These are phyloP conservation scores for Dexiosoma caninum DNA, from an alignment of 2,888 invertebrate genomes.

Conservation along the genomic window DNA sequence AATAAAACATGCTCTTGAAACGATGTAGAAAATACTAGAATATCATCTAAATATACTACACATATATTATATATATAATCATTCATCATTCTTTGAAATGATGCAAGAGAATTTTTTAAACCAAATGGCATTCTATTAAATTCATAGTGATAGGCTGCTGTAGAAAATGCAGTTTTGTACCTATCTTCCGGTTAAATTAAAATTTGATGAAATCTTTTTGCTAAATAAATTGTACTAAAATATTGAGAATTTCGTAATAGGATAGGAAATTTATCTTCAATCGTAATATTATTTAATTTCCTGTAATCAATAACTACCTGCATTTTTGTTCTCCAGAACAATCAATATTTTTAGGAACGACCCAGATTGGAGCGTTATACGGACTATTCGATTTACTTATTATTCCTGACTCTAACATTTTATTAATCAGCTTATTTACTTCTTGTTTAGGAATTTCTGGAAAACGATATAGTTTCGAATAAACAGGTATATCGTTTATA, in stretches of 20 bases:
- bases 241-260: too few relatives aligned
- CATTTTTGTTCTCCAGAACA: constrained; percentile 23
- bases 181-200: constrained; percentile 52
- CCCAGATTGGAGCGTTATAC: constrained; percentile 17
- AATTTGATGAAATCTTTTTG: constrained; percentile 28
- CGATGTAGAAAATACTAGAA: too few relatives aligned
- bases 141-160: constrained; percentile 27
- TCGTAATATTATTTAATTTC: constrained; percentile 9
- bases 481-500: constrained; percentile 30
- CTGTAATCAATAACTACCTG: constrained; percentile 13
- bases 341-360: constrained; percentile 21
- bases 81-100: constrained; percentile 28
- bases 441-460: constrained; percentile 46
- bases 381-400: constrained; percentile 15
- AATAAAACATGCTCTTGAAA: too few relatives aligned
- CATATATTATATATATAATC: constrained; percentile 7
- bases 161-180: constrained; percentile 50
- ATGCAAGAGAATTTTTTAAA: constrained; percentile 11
- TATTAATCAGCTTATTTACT: constrained; percentile 12
- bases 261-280: constrained; percentile 8
- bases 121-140: constrained; percentile 18
- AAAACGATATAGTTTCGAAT: constrained; percentile 42
- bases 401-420: constrained; percentile 8
- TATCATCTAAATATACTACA: constrained; percentile 24
- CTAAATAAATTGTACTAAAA: constrained; percentile 25